Percentiles rank a stretch among this genome's conserved stretches.
Conservation (phyloP, 2,797 vertebrate genomes). For the Cichlasoma orientale region DNA sequence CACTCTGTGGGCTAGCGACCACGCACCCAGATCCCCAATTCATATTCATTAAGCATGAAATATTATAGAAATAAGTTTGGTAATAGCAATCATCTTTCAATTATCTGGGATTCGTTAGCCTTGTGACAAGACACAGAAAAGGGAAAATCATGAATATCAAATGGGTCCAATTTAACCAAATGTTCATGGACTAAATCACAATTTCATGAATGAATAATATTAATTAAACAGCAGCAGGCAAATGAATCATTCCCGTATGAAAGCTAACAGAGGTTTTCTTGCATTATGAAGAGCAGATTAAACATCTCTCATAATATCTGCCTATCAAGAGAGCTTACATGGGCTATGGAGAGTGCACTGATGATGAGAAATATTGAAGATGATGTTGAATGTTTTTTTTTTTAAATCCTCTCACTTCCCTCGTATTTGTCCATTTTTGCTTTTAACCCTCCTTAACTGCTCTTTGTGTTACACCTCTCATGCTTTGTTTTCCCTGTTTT, state of each 20-base stretch:
- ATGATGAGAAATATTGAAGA: conserved; percentile 39
- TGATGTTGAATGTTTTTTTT: conserved; percentile 20
- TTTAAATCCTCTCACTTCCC: conserved; percentile 1
- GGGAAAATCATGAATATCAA: conserved; percentile 82
- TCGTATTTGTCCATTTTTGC: not conserved
- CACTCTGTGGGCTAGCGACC: conserved; percentile 31
- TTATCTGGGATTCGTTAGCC: conserved; percentile 79
- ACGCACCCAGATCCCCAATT: conserved; percentile 69
- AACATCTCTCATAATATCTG: conserved; percentile 50
- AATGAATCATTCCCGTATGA: conserved; percentile 67
- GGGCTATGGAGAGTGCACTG: conserved; percentile 6
- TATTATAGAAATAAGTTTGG: conserved; percentile 79
- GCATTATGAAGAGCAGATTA: conserved; percentile 67
- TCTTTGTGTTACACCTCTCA: conserved; percentile 6
- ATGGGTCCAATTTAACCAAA: conserved; percentile 80
- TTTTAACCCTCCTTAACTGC: not conserved
- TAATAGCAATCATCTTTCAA: conserved; percentile 83
- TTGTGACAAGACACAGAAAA: conserved; percentile 76
- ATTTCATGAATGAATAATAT: conserved; percentile 84
- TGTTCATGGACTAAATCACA: conserved; percentile 81
- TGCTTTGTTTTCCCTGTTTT: not conserved
- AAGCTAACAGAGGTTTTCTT: conserved; percentile 43
- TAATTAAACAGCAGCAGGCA: conserved; percentile 76
- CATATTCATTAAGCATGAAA: conserved; percentile 80
- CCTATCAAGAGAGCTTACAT: conserved; percentile 14